A percentile compares a stretch with the other conserved stretches of the same genome.
Conservation (phyloP, 2,888 invertebrate genomes). For the Hoplodrina ambigua region DNA sequence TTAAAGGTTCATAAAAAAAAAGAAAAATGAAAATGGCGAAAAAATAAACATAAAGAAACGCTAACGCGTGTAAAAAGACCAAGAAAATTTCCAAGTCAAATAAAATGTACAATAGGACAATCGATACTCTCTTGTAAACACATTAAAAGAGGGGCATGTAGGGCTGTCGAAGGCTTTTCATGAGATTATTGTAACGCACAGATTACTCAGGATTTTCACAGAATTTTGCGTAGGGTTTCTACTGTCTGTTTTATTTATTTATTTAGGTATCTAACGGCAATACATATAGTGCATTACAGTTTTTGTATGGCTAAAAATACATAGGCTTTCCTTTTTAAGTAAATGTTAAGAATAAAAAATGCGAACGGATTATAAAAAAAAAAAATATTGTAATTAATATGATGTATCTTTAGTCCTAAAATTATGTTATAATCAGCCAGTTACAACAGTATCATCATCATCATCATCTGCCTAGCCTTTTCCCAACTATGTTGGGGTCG, state of each 20-base stretch:
- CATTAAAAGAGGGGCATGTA: constrained; percentile 84
- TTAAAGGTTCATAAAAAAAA: constrained; percentile 34
- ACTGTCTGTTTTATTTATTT: background rate
- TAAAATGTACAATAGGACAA: constrained; percentile 88
- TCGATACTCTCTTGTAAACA: constrained; percentile 90
- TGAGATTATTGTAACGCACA: constrained; percentile 59
- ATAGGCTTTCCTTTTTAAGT: too few relatives aligned
- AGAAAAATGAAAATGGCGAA: constrained; percentile 58
- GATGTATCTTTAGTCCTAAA: too few relatives aligned
- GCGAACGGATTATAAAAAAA: too few relatives aligned
- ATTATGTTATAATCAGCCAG: too few relatives aligned
- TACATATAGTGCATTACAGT: too few relatives aligned
- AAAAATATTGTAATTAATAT: too few relatives aligned
- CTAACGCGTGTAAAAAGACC: constrained; percentile 76
- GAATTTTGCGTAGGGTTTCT: constrained; percentile 29
- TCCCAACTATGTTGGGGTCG: too few relatives aligned
- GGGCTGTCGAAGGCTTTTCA: constrained; percentile 55
- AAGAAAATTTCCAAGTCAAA: constrained; percentile 88
- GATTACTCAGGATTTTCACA: constrained; percentile 49
- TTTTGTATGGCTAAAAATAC: too few relatives aligned
- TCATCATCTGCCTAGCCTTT: too few relatives aligned
- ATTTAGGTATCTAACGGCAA: too few relatives aligned
- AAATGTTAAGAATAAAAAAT: too few relatives aligned
- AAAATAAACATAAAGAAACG: constrained; percentile 75
- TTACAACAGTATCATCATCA: too few relatives aligned